These are phyloP conservation scores for Maniola hyperantus DNA, from an alignment of 2,888 invertebrate genomes.

Conservation along the genomic window DNA sequence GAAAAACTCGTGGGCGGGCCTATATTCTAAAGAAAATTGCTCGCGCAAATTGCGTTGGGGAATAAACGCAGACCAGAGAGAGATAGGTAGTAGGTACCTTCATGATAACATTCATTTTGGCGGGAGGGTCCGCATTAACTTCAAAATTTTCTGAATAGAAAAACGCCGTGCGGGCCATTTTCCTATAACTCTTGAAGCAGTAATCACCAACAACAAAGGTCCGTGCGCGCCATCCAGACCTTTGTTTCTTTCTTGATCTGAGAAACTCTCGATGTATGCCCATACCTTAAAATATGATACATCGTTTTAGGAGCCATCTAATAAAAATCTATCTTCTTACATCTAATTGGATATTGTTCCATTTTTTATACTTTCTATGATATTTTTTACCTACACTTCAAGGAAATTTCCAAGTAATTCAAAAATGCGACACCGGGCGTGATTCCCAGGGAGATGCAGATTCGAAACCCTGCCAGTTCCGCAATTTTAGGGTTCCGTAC, in stretches of 20 bases:
- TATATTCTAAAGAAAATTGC: too few relatives aligned
- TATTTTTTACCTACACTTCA: too few relatives aligned
- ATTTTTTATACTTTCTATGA: too few relatives aligned
- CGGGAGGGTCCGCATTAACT: constrained; percentile 55
- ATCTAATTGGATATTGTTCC: too few relatives aligned
- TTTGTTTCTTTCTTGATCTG: constrained; percentile 50
- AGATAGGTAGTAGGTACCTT: constrained; percentile 11
- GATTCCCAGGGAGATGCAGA: too few relatives aligned
- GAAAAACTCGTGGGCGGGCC: too few relatives aligned
- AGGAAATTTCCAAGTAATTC: too few relatives aligned
- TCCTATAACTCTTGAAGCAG: constrained; percentile 54
- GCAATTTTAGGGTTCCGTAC: too few relatives aligned
- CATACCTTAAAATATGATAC: constrained; percentile 48
- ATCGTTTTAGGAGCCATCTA: background rate
- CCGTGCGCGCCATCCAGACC: constrained; percentile 59
- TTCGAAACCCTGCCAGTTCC: too few relatives aligned
- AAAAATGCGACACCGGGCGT: too few relatives aligned
- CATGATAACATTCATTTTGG: constrained; percentile 49
- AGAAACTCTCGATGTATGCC: constrained; percentile 53
- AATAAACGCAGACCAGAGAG: background rate
- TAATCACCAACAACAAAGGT: constrained; percentile 58
- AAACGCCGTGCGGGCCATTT: constrained; percentile 45
- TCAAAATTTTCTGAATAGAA: constrained; percentile 67
- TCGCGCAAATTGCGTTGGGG: background rate
- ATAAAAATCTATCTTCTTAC: too few relatives aligned